phyloP scores from a whole-genome alignment of 23 tunicate genomes.

The Botrylloides violaceus region DNA sequence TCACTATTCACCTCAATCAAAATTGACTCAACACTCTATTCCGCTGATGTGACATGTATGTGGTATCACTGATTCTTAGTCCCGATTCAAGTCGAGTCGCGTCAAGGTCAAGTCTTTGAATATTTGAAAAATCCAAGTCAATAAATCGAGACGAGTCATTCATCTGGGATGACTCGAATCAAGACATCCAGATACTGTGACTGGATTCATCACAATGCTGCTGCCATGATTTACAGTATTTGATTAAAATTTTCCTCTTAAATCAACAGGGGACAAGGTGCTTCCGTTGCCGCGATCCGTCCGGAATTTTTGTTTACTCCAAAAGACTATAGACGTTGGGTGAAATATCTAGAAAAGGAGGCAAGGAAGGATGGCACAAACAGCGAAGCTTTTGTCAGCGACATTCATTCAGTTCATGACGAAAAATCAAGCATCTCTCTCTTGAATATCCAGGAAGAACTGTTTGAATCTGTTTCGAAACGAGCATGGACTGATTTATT shows the following conservation, averaged over 20 bases:
- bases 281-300: constrained; percentile 82
- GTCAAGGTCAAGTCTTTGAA: too few relatives aligned
- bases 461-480: constrained; percentile 82
- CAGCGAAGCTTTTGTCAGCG: not conserved
- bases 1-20: not conserved
- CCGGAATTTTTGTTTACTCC: constrained; percentile 88
- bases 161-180: too few relatives aligned
- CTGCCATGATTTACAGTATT: too few relatives aligned
- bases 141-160: too few relatives aligned
- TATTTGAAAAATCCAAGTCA: too few relatives aligned
- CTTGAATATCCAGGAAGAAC: constrained; percentile 65
- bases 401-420: not conserved
- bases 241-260: too few relatives aligned
- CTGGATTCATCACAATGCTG: too few relatives aligned
- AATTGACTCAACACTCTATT: not conserved
- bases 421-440: constrained; percentile 19
- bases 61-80: too few relatives aligned
- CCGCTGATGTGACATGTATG: too few relatives aligned
- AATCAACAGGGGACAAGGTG: constrained; percentile 79
- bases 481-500: constrained; percentile 90
- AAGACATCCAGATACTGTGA: too few relatives aligned
- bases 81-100: too few relatives aligned
- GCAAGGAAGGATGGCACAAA: constrained; percentile 30
- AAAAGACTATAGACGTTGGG: constrained; percentile 77
- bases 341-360: constrained; percentile 49